phyloP scores from a whole-genome alignment of 2,797 vertebrate species.

The Eupleurogrammus muticus region DNA sequence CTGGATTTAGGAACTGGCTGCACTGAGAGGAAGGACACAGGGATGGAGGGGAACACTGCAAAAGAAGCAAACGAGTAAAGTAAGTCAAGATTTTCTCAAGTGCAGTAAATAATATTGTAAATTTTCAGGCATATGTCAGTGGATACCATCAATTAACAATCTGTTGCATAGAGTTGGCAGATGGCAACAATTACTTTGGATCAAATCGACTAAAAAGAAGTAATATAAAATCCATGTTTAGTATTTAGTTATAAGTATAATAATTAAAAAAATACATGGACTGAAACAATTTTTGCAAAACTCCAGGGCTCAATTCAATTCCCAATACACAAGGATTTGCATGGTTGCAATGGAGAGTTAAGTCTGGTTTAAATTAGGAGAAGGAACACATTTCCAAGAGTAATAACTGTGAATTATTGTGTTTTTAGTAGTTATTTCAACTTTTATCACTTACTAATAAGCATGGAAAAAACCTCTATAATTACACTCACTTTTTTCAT shows the following conservation, averaged over 20 bases:
- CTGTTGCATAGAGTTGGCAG: too few species aligned
- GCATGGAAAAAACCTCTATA: background rate
- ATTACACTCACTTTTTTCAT: background rate
- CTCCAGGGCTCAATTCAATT: too few species aligned
- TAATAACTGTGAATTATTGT: background rate
- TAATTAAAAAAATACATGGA: too few species aligned
- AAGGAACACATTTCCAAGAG: background rate
- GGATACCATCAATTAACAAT: background rate
- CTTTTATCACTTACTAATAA: background rate
- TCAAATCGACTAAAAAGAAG: too few species aligned
- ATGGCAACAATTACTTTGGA: too few species aligned
- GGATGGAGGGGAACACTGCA: background rate
- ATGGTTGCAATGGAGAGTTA: too few species aligned
- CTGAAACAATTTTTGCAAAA: background rate
- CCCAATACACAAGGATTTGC: too few species aligned
- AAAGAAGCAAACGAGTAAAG: constrained; percentile 8
- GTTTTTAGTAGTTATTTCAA: background rate
- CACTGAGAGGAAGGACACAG: background rate
- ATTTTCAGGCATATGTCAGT: background rate
- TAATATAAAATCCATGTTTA: too few species aligned
- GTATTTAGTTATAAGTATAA: too few species aligned
- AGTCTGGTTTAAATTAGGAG: background rate
- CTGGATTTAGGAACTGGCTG: constrained; percentile 13
- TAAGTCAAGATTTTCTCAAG: background rate
- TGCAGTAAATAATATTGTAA: background rate